Evolutionary conservation across 1,140 invertebrate species (phyloP), one percentile per base, ranked within the genome.

Genomic region (Trigoniulus corallinus): DNA sequence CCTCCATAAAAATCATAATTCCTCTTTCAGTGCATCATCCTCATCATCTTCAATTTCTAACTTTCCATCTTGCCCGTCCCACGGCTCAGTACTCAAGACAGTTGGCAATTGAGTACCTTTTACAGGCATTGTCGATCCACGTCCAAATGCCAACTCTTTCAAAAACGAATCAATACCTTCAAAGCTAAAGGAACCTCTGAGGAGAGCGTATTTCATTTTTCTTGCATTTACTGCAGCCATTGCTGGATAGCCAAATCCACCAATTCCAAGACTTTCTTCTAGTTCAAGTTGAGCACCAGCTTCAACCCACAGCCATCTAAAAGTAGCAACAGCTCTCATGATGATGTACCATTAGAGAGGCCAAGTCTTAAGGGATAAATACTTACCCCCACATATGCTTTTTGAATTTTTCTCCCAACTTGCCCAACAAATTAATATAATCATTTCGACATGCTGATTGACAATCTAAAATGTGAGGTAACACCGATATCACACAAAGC

Each of bases 401-500:
- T 71, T 97, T 97, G 68, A 82, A 97, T 65, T 92, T 92, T 39
- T 95, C 88, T 18, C 80, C 89, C 39, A 94, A 70, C 2, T 73
- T 67, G 20, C 72, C 77, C 0, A 98, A 68, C 2, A 78, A 79
- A 10, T 77, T 64, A 12, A 99, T 67, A 67, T 95, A 98, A 2
- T 75, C 70, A 65, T 96, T 95, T 57, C 96, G 76, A 64, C 96
- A 99, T 21, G 84, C 74, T 0, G 92, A 75, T 64, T 98, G 88
- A 66, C 96, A 99, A 67, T 99, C 95, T 3, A 97, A 75, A 57
- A 99, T 95, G 62, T 98, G 88, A 0, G 96, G 96, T 46, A 99
- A 66, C 7, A 99, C 77, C 1, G 93, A 81, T 29, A 99, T 76
- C 21, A 99, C 80, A 66, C 96, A 99, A 2, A 98, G 69, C 23